A percentile compares a stretch with the other conserved stretches of the same genome.
Conservation (phyloP, 2,113 vertebrate genomes). For the Phrynosoma blainvillii region DNA sequence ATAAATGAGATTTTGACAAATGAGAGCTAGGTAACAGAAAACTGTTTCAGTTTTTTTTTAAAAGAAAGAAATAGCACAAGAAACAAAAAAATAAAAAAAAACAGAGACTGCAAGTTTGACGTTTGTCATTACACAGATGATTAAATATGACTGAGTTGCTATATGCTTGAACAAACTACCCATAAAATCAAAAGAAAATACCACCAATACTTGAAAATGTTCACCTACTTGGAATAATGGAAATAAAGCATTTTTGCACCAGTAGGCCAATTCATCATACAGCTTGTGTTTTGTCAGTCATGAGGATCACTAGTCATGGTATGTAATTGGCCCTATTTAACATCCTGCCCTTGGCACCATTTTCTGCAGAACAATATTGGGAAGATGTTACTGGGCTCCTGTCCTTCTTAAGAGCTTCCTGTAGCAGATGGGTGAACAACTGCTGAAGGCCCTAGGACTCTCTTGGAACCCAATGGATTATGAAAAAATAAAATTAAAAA, state of each 20-base stretch:
- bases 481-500: too few species aligned
- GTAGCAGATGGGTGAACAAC: too few species aligned
- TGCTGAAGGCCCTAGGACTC: too few species aligned
- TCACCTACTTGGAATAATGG: not conserved
- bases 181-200: slow-evolving; percentile 4
- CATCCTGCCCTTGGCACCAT: too few species aligned
- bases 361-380: too few species aligned
- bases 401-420: too few species aligned
- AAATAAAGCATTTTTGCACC: not conserved
- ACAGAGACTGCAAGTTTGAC: slow-evolving; percentile 1
- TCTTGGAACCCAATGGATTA: too few species aligned
- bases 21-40: not conserved
- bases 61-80: not conserved
- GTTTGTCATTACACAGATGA: slow-evolving; percentile 14
- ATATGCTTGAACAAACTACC: not conserved
- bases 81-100: not conserved
- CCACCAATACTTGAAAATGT: not conserved
- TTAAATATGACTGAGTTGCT: not conserved
- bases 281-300: not conserved
- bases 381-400: too few species aligned
- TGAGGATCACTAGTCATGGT: too few species aligned
- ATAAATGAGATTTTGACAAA: slow-evolving; percentile 18
- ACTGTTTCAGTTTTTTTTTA: not conserved
- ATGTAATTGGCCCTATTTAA: too few species aligned
- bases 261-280: not conserved